Percentiles rank a stretch among this genome's conserved stretches.
Conservation (phyloP, 2,888 invertebrate genomes). For the Drosophila pseudotakahashii region DNA sequence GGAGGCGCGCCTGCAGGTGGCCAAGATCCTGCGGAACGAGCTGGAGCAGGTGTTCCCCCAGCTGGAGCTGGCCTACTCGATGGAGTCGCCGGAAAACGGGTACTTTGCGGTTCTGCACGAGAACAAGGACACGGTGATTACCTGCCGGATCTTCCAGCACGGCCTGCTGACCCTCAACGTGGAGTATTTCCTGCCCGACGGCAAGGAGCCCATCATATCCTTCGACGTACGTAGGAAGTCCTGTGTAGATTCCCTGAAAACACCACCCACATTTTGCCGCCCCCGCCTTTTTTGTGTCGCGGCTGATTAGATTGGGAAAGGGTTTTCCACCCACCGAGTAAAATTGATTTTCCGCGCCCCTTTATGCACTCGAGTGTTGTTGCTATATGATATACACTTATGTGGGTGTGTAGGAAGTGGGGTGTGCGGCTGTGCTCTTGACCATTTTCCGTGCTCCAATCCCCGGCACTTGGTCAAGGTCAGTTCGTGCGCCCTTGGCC, state of each 20-base stretch:
- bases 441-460: conserved; percentile 16
- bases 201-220: conserved; percentile 89
- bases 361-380: background rate
- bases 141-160: conserved; percentile 88
- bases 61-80: conserved; percentile 88
- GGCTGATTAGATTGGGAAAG: conserved; percentile 22
- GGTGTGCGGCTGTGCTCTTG: conserved; percentile 38
- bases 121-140: conserved; percentile 89
- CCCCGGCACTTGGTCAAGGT: conserved; percentile 52
- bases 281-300: conserved; percentile 1
- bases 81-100: conserved; percentile 88
- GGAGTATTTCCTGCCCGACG: conserved; percentile 91
- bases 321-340: conserved; percentile 25
- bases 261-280: conserved; percentile 8
- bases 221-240: conserved; percentile 88
- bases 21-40: conserved; percentile 88
- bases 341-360: conserved; percentile 69
- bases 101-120: conserved; percentile 89
- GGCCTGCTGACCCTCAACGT: conserved; percentile 92
- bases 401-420: conserved; percentile 8
- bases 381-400: background rate
- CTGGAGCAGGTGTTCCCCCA: conserved; percentile 90
- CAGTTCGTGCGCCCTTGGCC: conserved; percentile 34
- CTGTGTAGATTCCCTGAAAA: background rate
- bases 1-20: conserved; percentile 87